phyloP scores from a whole-genome alignment of 2,888 invertebrate species.

The Malacosoma neustria region DNA sequence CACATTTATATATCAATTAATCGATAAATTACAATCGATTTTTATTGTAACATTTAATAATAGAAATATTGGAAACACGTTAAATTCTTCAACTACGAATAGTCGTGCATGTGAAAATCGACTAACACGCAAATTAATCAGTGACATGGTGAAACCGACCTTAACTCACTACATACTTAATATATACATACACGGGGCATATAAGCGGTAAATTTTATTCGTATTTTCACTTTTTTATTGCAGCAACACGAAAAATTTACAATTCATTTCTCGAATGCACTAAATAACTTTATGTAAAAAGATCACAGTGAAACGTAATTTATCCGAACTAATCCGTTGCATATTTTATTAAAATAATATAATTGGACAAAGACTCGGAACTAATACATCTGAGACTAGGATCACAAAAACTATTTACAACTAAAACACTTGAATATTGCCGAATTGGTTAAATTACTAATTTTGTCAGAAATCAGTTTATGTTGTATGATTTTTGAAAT shows the following conservation, averaged over 20 bases:
- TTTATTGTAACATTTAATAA: too few species aligned
- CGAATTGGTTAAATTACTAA: too few species aligned
- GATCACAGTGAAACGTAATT: not conserved
- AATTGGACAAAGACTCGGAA: too few species aligned
- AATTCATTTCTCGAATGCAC: constrained; percentile 36
- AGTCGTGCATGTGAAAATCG: not conserved
- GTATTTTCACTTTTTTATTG: constrained; percentile 58
- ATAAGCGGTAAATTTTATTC: not conserved
- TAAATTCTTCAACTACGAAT: too few species aligned
- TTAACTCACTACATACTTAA: constrained; percentile 39
- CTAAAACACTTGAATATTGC: too few species aligned
- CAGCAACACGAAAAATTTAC: constrained; percentile 66
- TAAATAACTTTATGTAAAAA: constrained; percentile 18
- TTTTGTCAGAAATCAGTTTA: too few species aligned
- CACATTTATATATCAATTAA: not conserved
- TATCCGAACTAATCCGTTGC: too few species aligned
- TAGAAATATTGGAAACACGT: too few species aligned
- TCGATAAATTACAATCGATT: not conserved
- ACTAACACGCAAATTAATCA: constrained; percentile 3
- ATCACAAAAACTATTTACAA: too few species aligned
- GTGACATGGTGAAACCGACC: constrained; percentile 31
- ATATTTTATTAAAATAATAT: too few species aligned
- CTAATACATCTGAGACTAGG: too few species aligned
- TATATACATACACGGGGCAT: constrained; percentile 48
- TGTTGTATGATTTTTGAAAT: too few species aligned